phyloP scores from a whole-genome alignment of 2,113 vertebrate species.

The Neolamprologus fasciatus region DNA sequence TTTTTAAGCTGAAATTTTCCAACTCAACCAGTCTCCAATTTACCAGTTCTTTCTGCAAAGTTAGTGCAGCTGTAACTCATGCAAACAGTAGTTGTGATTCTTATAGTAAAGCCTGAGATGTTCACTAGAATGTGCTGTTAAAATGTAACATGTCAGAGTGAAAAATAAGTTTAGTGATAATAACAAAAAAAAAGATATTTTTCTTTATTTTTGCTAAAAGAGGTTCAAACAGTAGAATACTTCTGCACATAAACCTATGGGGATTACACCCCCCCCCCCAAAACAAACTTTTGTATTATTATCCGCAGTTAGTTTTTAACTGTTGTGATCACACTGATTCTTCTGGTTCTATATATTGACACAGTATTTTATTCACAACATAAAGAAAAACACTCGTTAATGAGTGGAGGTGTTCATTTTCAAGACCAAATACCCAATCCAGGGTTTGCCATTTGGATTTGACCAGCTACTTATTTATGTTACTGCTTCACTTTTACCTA shows the following conservation, averaged over 20 bases:
- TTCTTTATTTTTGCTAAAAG: not conserved
- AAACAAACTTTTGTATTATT: not conserved
- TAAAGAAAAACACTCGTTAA: not conserved
- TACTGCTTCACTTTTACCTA: not conserved
- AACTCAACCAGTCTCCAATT: not conserved
- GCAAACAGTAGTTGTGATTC: not conserved
- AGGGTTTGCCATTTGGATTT: not conserved
- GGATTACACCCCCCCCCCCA: not conserved
- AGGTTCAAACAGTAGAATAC: not conserved
- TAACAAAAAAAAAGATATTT: not conserved
- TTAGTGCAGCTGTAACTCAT: not conserved
- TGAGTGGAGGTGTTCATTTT: not conserved
- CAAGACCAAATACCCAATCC: not conserved
- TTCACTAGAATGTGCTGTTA: not conserved
- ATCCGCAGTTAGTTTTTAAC: not conserved
- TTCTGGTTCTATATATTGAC: not conserved
- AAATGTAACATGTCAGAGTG: not conserved
- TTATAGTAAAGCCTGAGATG: not conserved
- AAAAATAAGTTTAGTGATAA: not conserved
- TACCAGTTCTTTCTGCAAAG: not conserved
- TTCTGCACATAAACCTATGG: not conserved
- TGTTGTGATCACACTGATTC: not conserved
- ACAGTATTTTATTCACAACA: not conserved
- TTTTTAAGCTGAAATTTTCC: not conserved
- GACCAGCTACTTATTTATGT: not conserved